Evolutionary conservation across 1,140 invertebrate species (phyloP).

Genomic region (Sarcophaga peregrina): DNA sequence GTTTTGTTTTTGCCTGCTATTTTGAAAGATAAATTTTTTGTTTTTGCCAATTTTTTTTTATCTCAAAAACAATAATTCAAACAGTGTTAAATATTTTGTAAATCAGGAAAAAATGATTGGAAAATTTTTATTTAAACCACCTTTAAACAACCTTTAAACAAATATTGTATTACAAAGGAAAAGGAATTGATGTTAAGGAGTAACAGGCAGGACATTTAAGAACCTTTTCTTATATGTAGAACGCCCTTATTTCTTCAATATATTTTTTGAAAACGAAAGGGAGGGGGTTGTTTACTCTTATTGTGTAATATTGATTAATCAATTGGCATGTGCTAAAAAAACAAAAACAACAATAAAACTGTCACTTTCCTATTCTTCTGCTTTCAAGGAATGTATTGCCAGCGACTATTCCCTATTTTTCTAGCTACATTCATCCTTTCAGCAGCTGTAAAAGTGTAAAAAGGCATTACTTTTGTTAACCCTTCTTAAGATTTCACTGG

Average conservation of each 20-base stretch:
- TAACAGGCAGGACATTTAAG: neutral
- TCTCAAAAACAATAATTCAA: no score
- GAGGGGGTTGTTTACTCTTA: neutral
- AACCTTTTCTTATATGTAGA: neutral
- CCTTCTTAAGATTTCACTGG: neutral
- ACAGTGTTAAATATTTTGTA: no score
- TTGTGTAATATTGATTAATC: conserved; percentile 1
- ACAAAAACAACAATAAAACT: neutral
- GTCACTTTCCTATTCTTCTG: neutral
- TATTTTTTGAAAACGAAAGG: neutral
- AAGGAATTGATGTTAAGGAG: neutral
- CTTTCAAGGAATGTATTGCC: no score
- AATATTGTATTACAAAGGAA: neutral
- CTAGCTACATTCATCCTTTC: neutral
- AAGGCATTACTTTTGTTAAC: neutral
- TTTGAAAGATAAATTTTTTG: no score
- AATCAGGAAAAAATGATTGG: no score
- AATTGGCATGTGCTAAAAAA: neutral
- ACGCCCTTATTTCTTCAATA: neutral
- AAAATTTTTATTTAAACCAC: no score
- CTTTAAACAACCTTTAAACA: neutral
- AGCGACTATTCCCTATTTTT: no score
- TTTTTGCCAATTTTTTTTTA: no score
- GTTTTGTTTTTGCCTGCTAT: no score
- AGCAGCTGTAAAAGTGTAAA: neutral